These are phyloP conservation scores for Anticlea derivata DNA, from an alignment of 2,888 invertebrate genomes.

Conservation along the genomic window DNA sequence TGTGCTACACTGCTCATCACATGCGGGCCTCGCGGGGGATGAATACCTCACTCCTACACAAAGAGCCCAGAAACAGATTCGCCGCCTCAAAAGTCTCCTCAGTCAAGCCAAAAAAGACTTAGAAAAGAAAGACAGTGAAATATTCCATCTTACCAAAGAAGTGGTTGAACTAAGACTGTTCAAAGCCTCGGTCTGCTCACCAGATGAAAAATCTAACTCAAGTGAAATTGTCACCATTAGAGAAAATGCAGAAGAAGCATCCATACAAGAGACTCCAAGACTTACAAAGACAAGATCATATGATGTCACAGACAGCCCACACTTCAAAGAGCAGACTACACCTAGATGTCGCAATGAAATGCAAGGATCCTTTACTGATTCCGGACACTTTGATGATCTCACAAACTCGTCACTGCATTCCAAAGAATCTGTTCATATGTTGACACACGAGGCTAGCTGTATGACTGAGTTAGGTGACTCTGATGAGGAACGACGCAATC, in stretches of 20 bases:
- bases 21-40: conserved; percentile 89
- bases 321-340: conserved; percentile 75
- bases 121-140: conserved; percentile 92
- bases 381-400: conserved; percentile 93
- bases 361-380: conserved; percentile 92
- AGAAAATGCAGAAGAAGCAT: conserved; percentile 84
- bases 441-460: conserved; percentile 81
- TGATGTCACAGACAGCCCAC: conserved; percentile 76
- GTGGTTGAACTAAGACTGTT: conserved; percentile 91
- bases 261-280: conserved; percentile 64
- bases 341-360: conserved; percentile 84
- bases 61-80: conserved; percentile 91
- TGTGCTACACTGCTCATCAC: conserved; percentile 93
- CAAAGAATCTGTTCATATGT: conserved; percentile 87
- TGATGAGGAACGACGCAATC: conserved; percentile 86
- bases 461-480: conserved; percentile 80
- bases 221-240: conserved; percentile 89
- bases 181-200: conserved; percentile 91
- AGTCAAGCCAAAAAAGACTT: conserved; percentile 90
- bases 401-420: conserved; percentile 90
- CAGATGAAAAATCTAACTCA: conserved; percentile 91
- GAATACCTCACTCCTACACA: conserved; percentile 96
- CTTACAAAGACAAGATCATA: conserved; percentile 68
- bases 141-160: conserved; percentile 89
- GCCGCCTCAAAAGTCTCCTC: conserved; percentile 88